Percentiles rank a stretch among this genome's conserved stretches.
Conservation (phyloP, 1,140 invertebrate genomes). For the Monochamus saltuarius region DNA sequence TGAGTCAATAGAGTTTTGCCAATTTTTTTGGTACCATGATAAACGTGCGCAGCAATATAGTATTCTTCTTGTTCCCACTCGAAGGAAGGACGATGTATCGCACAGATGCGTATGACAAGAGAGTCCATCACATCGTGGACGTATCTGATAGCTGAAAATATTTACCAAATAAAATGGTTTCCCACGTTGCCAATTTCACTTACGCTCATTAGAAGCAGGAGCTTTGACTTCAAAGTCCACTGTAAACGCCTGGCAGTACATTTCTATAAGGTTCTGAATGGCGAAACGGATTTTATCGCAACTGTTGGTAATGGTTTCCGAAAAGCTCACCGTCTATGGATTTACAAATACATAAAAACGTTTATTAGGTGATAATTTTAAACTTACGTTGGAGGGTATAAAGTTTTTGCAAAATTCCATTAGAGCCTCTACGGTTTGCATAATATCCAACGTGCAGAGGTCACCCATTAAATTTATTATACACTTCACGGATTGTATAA, state of each 20-base stretch:
- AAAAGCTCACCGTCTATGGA: conserved; percentile 46
- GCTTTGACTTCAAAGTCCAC: conserved; percentile 72
- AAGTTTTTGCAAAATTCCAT: conserved; percentile 60
- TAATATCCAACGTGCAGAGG: conserved; percentile 83
- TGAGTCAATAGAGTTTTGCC: conserved; percentile 56
- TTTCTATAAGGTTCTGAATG: conserved; percentile 73
- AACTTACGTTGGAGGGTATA: conserved; percentile 45
- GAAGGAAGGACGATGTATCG: conserved; percentile 75
- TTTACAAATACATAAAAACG: neutral
- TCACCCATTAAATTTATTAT: conserved; percentile 85
- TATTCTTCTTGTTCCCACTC: conserved; percentile 86
- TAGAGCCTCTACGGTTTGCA: conserved; percentile 71
- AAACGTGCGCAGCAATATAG: conserved; percentile 78
- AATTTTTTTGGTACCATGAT: conserved; percentile 80
- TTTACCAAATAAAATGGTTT: too few relatives aligned
- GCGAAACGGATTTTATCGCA: conserved; percentile 71
- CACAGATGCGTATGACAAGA: conserved; percentile 79
- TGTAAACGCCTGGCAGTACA: conserved; percentile 79
- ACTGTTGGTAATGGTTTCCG: conserved; percentile 61
- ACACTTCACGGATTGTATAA: conserved; percentile 88
- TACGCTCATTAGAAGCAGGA: conserved; percentile 20
- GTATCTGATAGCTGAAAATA: conserved; percentile 60
- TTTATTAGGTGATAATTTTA: too few relatives aligned
- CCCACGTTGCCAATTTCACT: conserved; percentile 3
- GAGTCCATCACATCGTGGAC: conserved; percentile 74